These are phyloP conservation scores for Anorthoa munda DNA, from an alignment of 2,888 invertebrate genomes.

Conservation along the genomic window DNA sequence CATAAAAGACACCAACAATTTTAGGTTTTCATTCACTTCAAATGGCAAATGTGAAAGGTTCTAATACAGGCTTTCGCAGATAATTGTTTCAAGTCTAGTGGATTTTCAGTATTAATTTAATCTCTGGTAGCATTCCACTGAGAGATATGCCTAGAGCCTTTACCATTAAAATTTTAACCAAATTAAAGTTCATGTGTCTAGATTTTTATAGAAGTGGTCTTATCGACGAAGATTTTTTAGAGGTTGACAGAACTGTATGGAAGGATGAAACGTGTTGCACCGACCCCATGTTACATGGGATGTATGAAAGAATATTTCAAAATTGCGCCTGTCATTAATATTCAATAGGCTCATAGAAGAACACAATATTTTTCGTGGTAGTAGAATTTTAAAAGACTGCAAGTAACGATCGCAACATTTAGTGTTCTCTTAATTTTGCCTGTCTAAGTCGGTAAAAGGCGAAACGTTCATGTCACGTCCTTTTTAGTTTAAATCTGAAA, in stretches of 20 bases:
- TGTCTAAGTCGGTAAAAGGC: background rate
- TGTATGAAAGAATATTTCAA: no score
- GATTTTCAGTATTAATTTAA: constrained; percentile 28
- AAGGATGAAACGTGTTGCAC: no score
- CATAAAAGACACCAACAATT: background rate
- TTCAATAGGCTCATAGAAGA: no score
- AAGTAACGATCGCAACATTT: no score
- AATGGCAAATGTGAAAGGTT: constrained; percentile 19
- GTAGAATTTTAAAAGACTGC: no score
- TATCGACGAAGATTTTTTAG: no score
- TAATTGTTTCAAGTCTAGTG: constrained; percentile 47
- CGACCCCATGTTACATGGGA: no score
- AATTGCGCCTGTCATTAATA: no score
- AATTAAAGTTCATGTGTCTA: constrained; percentile 5
- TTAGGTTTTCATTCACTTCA: constrained; percentile 26
- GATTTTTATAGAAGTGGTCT: background rate
- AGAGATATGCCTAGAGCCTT: background rate
- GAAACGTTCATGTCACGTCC: background rate
- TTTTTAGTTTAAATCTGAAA: constrained; percentile 4
- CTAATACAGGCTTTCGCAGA: constrained; percentile 26
- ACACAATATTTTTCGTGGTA: no score
- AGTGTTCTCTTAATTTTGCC: background rate
- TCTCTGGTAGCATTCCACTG: constrained; percentile 4
- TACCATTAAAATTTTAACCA: constrained; percentile 1
- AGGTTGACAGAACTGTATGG: no score